These are phyloP conservation scores for Caenorhabditis imperialis DNA, from an alignment of 2,888 invertebrate species.

Conservation along the genomic window DNA sequence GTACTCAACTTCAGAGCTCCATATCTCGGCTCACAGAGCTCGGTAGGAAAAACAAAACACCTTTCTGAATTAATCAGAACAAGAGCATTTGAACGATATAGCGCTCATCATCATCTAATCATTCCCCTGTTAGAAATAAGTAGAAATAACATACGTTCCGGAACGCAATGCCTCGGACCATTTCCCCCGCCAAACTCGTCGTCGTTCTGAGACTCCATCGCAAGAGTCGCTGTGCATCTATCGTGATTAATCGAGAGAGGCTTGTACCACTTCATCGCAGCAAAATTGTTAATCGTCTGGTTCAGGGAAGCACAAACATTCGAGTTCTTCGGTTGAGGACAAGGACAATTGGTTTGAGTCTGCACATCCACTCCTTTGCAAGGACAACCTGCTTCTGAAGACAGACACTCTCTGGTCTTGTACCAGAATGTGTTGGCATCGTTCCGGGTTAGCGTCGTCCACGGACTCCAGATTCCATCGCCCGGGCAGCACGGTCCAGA, in stretches of 20 bases:
- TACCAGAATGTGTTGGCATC: background rate
- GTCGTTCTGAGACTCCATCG: conserved; percentile 3
- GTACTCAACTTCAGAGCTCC: no score
- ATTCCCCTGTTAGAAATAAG: no score
- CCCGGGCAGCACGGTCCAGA: background rate
- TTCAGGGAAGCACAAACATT: background rate
- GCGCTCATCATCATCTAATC: no score
- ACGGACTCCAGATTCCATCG: background rate
- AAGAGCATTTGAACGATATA: no score
- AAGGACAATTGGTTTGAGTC: background rate
- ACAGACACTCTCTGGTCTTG: background rate
- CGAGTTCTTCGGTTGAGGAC: background rate
- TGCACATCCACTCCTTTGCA: background rate
- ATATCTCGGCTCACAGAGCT: no score
- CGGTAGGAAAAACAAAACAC: no score
- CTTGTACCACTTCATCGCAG: background rate
- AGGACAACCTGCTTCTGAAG: background rate
- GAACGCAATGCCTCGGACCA: no score
- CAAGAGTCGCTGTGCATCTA: background rate
- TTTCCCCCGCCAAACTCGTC: no score
- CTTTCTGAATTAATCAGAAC: no score
- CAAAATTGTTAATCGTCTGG: background rate
- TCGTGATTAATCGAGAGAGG: background rate
- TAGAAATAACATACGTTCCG: no score
- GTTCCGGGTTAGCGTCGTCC: background rate